Conservation (phyloP, 2,888 invertebrate genomes). For the Oxyteleia sp. region DNA sequence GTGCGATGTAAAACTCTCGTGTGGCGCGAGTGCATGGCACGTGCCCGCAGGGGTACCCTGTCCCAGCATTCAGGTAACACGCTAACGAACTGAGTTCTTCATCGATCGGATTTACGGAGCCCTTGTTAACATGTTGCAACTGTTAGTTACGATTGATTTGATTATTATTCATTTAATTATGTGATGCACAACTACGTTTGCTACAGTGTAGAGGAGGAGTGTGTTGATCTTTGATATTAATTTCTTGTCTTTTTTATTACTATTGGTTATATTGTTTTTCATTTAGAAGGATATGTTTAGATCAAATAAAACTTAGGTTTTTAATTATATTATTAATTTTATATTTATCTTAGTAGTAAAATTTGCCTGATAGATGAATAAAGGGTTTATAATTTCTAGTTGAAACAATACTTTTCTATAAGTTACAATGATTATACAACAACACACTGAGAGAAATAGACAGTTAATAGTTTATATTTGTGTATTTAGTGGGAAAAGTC, state of each 20-base stretch:
- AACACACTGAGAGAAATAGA: too few relatives aligned
- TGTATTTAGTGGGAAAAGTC: too few relatives aligned
- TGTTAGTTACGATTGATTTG: background rate
- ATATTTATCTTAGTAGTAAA: too few relatives aligned
- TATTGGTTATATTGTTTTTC: too few relatives aligned
- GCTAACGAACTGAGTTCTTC: conserved; percentile 83
- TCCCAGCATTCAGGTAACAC: conserved; percentile 99
- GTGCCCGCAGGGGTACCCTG: conserved; percentile 95
- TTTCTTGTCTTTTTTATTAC: background rate
- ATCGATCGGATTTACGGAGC: conserved; percentile 68
- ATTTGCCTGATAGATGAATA: too few relatives aligned
- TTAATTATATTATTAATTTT: too few relatives aligned
- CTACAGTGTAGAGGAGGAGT: conserved; percentile 29
- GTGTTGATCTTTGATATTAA: conserved; percentile 19
- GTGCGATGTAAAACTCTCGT: conserved; percentile 77
- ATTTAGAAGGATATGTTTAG: too few relatives aligned
- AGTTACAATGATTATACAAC: too few relatives aligned
- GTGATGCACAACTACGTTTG: background rate
- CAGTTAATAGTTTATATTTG: too few relatives aligned
- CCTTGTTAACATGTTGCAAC: conserved; percentile 18
- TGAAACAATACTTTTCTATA: too few relatives aligned
- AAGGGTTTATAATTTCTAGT: too few relatives aligned
- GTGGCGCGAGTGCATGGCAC: conserved; percentile 83
- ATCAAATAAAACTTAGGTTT: too few relatives aligned
- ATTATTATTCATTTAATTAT: background rate